Evolutionary conservation across 2,113 vertebrate species (phyloP), one percentile per base, ranked within the genome.

Genomic region (Siphamia tubifer): DNA sequence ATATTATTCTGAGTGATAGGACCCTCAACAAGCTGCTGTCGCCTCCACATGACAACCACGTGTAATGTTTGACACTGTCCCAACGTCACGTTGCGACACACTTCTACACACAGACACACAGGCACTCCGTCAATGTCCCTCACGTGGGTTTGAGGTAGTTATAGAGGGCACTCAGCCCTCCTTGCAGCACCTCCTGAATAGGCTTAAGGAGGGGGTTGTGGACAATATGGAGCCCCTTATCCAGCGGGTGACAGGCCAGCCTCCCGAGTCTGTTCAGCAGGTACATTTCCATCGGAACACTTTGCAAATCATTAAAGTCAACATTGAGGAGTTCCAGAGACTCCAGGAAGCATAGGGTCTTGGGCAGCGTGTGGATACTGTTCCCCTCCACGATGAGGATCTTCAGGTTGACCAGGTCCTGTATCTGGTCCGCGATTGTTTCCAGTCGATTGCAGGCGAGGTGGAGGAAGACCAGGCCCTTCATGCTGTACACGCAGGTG

Each of bases 301-400:
- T 95, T 82, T 98, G 96, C 32, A 99, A 91, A 39, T 94, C 85
- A 0, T 98, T 99, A 81, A 96, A 93, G 64, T 98, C 95, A 1
- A 94, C 85, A 0, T 99, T 98, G n/a, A 99, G 90, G 0, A 98
- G 70, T 83, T 99, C 95, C 60, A 99, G 90, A 0, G 88, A 78
- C 2, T 87, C 78, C 54, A 98, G 36, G 1, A 90, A 92, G 79
- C 96, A 97, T 31, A 99, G 88, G 0, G 95, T 94, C 58, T 93
- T 93, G 0, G 96, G 96, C 65, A 99, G 86, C 0, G 79, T 86
- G 60, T 93, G 94, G 24, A 99, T 93, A 1, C 76, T 91, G 81
- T 99, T 99, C 5, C 90, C 92, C 81, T 98, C 98, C 0, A 94
- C 83, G 0, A 98, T 99, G 17, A 99, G 92, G 67, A 98, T 97